Conservation (phyloP, 2,797 vertebrate genomes). For the Trematomus bernacchii region DNA sequence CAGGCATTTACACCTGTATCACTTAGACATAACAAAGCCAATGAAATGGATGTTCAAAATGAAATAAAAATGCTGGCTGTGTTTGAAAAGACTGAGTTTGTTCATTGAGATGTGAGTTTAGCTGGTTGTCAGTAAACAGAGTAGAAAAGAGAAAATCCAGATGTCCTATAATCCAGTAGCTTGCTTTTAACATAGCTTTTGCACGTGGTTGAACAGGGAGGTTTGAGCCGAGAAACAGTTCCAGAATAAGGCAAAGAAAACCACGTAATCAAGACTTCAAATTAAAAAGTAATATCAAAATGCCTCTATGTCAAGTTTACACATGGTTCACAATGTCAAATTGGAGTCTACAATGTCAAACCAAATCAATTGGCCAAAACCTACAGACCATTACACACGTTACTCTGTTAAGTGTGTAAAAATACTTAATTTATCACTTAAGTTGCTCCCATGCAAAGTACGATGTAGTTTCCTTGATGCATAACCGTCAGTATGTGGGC, state of each 20-base stretch:
- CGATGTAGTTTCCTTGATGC: background rate
- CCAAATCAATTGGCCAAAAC: background rate
- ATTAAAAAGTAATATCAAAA: background rate
- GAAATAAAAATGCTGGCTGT: background rate
- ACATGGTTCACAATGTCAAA: background rate
- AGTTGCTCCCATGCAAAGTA: background rate
- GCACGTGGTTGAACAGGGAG: no score
- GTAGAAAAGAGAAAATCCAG: background rate
- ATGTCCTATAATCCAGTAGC: background rate
- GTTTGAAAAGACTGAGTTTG: constrained; percentile 11
- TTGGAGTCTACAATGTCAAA: background rate
- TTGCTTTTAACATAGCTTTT: background rate
- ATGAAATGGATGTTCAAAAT: constrained; percentile 10
- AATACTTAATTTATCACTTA: background rate
- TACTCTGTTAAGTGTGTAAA: background rate
- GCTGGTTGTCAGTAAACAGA: constrained; percentile 15
- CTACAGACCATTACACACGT: background rate
- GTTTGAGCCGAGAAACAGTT: background rate
- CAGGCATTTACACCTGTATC: background rate
- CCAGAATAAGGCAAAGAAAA: background rate
- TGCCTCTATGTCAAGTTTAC: background rate
- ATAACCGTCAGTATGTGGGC: background rate
- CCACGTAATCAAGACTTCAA: background rate
- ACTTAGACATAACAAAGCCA: constrained; percentile 1
- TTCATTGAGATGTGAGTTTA: background rate